phyloP scores from a whole-genome alignment of 2,888 invertebrate genomes.

The Amphipyra tragopoginis region DNA sequence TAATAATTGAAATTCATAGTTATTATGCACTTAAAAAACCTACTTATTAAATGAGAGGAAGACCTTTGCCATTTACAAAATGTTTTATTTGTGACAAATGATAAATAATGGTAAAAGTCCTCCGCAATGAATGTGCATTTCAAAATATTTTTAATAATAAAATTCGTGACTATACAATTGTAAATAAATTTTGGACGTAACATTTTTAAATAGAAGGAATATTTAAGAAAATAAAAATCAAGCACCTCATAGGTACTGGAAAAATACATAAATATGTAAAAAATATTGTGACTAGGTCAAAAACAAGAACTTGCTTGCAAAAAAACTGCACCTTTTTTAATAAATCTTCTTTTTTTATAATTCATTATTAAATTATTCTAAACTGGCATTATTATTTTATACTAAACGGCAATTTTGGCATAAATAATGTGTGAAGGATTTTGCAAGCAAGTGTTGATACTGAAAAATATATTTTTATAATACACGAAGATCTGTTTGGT shows the following conservation, averaged over 20 bases:
- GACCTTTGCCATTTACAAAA: constrained; percentile 52
- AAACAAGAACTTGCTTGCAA: constrained; percentile 54
- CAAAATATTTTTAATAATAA: constrained; percentile 49
- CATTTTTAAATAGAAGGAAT: constrained; percentile 48
- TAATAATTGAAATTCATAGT: constrained; percentile 60
- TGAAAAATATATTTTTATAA: constrained; percentile 44
- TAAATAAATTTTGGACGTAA: constrained; percentile 70
- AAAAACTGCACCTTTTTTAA: constrained; percentile 17
- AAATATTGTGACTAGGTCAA: constrained; percentile 58
- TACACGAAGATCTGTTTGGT: constrained; percentile 38
- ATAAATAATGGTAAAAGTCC: constrained; percentile 52
- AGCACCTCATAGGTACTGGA: constrained; percentile 53
- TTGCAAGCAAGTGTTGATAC: constrained; percentile 54
- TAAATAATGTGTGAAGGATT: constrained; percentile 20
- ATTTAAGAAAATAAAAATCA: constrained; percentile 34
- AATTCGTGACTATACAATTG: constrained; percentile 58
- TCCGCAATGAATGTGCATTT: constrained; percentile 58
- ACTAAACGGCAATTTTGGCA: constrained; percentile 7
- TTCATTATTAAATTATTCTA: no score
- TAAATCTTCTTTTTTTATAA: neutral
- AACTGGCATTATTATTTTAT: neutral
- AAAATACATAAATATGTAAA: constrained; percentile 38
- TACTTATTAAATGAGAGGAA: constrained; percentile 60
- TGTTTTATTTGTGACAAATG: constrained; percentile 50
- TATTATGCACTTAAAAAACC: constrained; percentile 57